Evolutionary conservation across 2,113 vertebrate species (phyloP).

Genomic region (Otus sunia): DNA sequence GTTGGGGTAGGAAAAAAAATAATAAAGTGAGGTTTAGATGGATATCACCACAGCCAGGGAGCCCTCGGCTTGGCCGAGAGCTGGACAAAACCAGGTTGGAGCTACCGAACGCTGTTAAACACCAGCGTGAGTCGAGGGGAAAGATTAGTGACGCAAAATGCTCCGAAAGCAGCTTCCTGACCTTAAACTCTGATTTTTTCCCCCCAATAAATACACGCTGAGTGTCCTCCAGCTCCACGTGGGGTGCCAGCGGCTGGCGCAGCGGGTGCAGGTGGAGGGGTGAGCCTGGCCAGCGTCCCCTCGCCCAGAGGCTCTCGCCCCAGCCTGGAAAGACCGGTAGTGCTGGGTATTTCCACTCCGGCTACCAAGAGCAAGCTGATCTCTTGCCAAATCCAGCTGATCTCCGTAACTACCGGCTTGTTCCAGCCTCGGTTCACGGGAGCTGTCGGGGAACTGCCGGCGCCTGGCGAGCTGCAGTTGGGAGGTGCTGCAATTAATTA

Average conservation of each 20-base stretch:
- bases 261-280: too few relatives aligned
- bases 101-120: too few relatives aligned
- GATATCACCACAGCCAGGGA: neutral
- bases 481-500: neutral
- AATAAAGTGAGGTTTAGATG: neutral
- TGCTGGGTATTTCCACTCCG: neutral
- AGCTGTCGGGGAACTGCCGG: neutral
- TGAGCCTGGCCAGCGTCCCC: neutral
- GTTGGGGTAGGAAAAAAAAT: neutral
- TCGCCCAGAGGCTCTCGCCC: neutral
- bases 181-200: neutral
- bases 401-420: neutral
- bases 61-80: neutral
- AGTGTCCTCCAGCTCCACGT: rapidly evolving
- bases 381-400: neutral
- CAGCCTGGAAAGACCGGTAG: neutral
- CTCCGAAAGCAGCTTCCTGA: neutral
- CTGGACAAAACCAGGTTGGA: neutral
- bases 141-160: neutral
- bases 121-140: neutral
- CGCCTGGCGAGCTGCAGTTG: rapidly evolving
- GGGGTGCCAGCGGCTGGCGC: too few relatives aligned
- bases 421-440: neutral
- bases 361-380: neutral
- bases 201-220: neutral